These are phyloP conservation scores for Troides oblongomaculatus DNA, from an alignment of 2,888 invertebrate species.

Conservation along the genomic window DNA sequence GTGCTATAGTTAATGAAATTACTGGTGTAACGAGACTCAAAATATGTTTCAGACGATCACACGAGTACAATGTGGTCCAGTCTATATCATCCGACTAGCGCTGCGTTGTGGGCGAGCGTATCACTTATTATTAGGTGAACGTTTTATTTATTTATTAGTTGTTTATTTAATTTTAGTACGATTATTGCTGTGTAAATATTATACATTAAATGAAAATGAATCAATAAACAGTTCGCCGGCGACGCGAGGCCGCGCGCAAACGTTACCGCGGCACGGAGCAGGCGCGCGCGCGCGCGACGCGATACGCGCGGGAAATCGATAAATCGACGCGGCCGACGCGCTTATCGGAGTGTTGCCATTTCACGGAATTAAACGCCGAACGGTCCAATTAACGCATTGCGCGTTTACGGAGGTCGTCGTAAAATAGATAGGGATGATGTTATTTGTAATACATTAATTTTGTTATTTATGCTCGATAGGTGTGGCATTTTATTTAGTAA, in stretches of 20 bases:
- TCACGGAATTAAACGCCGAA: slow-evolving; percentile 14
- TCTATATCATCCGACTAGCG: too few relatives aligned
- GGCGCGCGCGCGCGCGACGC: background rate
- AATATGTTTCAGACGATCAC: too few relatives aligned
- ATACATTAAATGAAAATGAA: background rate
- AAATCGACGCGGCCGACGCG: slow-evolving; percentile 14
- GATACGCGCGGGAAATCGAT: slow-evolving; percentile 20
- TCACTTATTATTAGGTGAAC: too few relatives aligned
- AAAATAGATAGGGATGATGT: background rate
- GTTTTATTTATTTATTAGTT: too few relatives aligned
- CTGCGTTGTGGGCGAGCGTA: too few relatives aligned
- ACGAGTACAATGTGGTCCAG: too few relatives aligned
- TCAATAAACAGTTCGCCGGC: background rate
- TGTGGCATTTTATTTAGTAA: too few relatives aligned
- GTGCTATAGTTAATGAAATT: too few relatives aligned
- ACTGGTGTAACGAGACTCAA: too few relatives aligned
- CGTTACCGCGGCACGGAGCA: background rate
- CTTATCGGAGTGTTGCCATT: slow-evolving; percentile 23
- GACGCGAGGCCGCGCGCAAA: background rate
- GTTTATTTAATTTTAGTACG: background rate
- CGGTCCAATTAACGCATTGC: slow-evolving; percentile 18
- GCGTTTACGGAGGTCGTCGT: slow-evolving; percentile 3
- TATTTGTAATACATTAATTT: background rate
- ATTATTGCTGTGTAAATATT: background rate
- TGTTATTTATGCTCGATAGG: too few relatives aligned